Evolutionary conservation across 2,797 vertebrate genomes (phyloP), one percentile per base, ranked within the genome.

Genomic region (Neomorphus geoffroyi): DNA sequence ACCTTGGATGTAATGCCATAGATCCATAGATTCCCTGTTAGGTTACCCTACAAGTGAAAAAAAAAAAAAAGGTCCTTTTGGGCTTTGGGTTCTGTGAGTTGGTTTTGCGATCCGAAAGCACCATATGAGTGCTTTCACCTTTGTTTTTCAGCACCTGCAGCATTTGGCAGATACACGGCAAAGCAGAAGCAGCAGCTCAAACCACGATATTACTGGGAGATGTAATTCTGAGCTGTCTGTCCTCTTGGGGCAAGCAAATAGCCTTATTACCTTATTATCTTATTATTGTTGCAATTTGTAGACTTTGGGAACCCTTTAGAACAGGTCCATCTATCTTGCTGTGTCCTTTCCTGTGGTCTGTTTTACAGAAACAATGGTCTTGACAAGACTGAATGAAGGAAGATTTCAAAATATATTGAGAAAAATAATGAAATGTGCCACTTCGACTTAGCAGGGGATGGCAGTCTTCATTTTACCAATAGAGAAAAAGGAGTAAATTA

Each of bases 121-220:
- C 88, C 83, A 77, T 90, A 88, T 87, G 92, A 93, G 94, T 93
- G 88, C 78, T 94, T 94, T 94, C 86, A 96, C 94, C 91, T 92
- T 95, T 94, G 88, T 88, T 96, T 88, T 87, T 87, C 45, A 1
- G 90, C 88, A 96, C 94, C 94, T 96, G 95, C 96, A 95, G 83
- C 48, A 53, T 57, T 95, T 95, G 94, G 90, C 95, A 93, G 67
- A 94, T 77, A 56, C 32, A 23, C 1, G 6, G 89, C 84, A 80
- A 86, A 94, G 94, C 64, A 79, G 56, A 56, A 91, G 60, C 87
- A 80, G 70, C 70, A 70, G 57, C 73, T 81, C 54, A 69, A 80
- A 94, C 27, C 56, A 65, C 7, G 1, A 2, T 73, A 45, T 92
- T 89, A 72, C 24, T 61, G 80, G 78, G 81, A 81, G 90, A 90